Base-by-base conservation (phyloP, 2,797 vertebrate species). In the Apogon hyalosoma region DNA sequence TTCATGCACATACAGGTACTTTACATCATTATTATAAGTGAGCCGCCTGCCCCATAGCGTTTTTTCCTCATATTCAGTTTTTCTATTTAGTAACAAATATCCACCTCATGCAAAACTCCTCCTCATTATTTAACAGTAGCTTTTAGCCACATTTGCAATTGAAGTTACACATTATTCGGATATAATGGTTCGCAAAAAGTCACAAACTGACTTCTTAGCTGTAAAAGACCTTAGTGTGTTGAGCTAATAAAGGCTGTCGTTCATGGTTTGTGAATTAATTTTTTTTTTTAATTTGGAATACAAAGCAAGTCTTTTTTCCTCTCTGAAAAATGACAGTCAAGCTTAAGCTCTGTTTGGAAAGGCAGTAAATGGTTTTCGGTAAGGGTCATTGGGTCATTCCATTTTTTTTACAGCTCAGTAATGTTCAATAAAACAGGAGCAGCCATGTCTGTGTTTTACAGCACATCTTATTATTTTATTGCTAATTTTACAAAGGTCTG, bases 51-150 rank as follows among this genome's bases (percentile, higher is more conserved):
- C 33, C 8, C 1, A 10, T 54, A 15, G 21, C 21, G 55, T 54
- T 24, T 4, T 24, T 24, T 24, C 21, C 21, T 24, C 39, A 47
- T 51, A 5, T 52, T 33, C 7, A 3, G 2, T 15, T 73, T 79
- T 63, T 3, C 28, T 40, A 56, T 61, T 54, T 60, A 65, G 55
- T 56, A 36, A 45, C 54, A 15, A 66, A 57, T 49, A 53, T 69
- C 15, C 53, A 16, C 36, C 18, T 11, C 5, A 7, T 2, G 31
- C 31, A 33, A 33, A 33, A 33, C 6, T 33, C 5, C 7, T 7
- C 31, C 7, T 33, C 31, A 33, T 33, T 33, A 1, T 8, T 6
- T 6, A 33, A 33, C 7, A 33, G 31, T 8, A 33, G 7, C 7
- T 8, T 1, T 5, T 33, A 33, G 7, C 31, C 3, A 3, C 31